phyloP scores from a whole-genome alignment of 2,797 vertebrate species.

The Labroides dimidiatus region DNA sequence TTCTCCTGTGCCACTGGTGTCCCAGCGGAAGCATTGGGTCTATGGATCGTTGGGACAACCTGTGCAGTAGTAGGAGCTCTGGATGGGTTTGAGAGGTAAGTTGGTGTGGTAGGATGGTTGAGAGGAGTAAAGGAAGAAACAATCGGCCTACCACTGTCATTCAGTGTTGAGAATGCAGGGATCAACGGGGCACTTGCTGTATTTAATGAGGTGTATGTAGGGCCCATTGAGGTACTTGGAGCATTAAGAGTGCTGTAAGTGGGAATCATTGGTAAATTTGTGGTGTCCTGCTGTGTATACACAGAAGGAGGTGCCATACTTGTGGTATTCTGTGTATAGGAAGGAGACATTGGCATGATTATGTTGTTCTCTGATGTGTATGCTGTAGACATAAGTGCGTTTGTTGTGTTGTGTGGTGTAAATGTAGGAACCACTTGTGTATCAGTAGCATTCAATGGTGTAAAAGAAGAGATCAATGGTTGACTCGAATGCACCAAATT shows the following conservation, averaged over 20 bases:
- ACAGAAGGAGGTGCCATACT: conserved; percentile 50
- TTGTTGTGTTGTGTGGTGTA: conserved; percentile 71
- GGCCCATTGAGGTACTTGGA: conserved; percentile 71
- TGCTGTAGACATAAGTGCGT: conserved; percentile 62
- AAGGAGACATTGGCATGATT: conserved; percentile 62
- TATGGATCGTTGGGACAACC: conserved; percentile 70
- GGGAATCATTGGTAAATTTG: conserved; percentile 58
- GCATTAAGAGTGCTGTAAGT: conserved; percentile 60
- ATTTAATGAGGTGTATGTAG: conserved; percentile 70
- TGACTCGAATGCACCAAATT: conserved; percentile 59
- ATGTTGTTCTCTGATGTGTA: conserved; percentile 67
- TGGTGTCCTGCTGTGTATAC: conserved; percentile 59
- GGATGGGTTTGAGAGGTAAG: conserved; percentile 47
- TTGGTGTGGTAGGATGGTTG: conserved; percentile 55
- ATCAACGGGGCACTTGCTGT: conserved; percentile 54
- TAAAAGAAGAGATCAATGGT: conserved; percentile 68
- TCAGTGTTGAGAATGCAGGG: conserved; percentile 62
- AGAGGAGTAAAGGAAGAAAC: conserved; percentile 73
- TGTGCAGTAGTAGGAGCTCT: conserved; percentile 57
- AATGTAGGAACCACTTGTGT: conserved; percentile 78
- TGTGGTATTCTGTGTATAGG: conserved; percentile 59
- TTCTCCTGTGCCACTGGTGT: conserved; percentile 23
- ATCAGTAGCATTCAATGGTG: conserved; percentile 72
- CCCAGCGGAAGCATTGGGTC: conserved; percentile 47
- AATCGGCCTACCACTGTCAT: conserved; percentile 51